phyloP scores from a whole-genome alignment of 2,113 vertebrate genomes.

The Syngnathus floridae region DNA sequence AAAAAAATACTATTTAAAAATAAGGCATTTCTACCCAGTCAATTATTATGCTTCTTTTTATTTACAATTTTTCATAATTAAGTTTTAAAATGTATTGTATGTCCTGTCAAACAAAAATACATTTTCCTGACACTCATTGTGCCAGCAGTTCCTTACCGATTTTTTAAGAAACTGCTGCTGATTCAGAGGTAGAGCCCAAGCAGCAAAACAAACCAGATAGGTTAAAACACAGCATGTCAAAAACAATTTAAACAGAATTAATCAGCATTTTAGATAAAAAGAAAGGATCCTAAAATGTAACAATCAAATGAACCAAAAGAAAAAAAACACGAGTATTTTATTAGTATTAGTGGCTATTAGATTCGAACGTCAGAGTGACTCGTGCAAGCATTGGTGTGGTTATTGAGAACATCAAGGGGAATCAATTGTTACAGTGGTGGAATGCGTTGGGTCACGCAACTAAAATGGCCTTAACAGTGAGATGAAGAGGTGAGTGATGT shows the following conservation, averaged over 20 bases:
- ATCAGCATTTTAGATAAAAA: constrained; percentile 27
- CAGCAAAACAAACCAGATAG: constrained; percentile 63
- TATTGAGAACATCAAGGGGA: background rate
- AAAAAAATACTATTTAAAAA: background rate
- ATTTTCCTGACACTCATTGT: background rate
- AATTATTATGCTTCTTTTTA: background rate
- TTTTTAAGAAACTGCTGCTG: constrained; percentile 75
- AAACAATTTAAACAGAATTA: constrained; percentile 13
- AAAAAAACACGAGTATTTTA: background rate
- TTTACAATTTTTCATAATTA: background rate
- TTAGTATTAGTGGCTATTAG: background rate
- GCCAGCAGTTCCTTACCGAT: constrained; percentile 62
- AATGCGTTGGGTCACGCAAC: background rate
- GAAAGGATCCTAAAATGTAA: constrained; percentile 3
- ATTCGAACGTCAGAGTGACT: background rate
- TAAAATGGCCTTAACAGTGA: background rate
- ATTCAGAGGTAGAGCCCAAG: constrained; percentile 60
- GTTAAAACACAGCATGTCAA: constrained; percentile 51
- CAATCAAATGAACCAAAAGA: background rate
- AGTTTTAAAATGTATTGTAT: background rate
- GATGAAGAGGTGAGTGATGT: background rate
- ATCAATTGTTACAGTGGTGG: too few relatives aligned
- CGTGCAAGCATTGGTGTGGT: too few relatives aligned
- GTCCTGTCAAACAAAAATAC: background rate
- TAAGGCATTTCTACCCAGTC: background rate